Conservation (phyloP, 2,797 vertebrate genomes). For the Lepus oiostolus region DNA sequence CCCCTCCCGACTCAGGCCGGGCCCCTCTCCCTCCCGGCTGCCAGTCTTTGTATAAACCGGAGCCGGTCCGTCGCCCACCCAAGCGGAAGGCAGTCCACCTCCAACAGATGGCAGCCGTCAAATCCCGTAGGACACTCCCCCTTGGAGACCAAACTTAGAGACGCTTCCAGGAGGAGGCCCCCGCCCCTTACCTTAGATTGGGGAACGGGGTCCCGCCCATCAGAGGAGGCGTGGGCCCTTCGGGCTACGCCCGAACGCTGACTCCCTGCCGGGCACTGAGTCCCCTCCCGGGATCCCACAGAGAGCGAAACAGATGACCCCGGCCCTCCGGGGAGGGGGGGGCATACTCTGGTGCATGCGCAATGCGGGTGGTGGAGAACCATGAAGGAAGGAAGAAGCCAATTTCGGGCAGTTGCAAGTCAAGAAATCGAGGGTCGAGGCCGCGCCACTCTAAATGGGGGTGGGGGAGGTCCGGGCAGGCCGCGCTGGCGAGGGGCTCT, state of each 20-base stretch:
- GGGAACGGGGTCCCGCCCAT: background rate
- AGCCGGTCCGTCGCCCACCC: background rate
- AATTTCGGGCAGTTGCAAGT: background rate
- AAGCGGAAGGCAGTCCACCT: background rate
- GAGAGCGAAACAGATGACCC: background rate
- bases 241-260: rapidly evolving
- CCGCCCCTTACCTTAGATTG: background rate
- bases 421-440: background rate
- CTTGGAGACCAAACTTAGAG: background rate
- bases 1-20: background rate
- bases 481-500: background rate
- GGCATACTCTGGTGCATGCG: background rate
- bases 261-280: background rate
- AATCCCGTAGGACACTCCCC: background rate
- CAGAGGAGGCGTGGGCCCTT: background rate
- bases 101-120: background rate
- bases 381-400: background rate
- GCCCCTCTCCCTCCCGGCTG: background rate
- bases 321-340: rapidly evolving
- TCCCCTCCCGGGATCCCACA: background rate
- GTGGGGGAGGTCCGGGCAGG: too few relatives aligned
- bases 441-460: too few relatives aligned
- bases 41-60: too few relatives aligned
- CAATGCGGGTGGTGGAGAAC: rapidly evolving
- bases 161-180: background rate